A percentile compares a stretch with the other conserved stretches of the same genome.
Conservation (phyloP, 2,797 vertebrate species). For the Micromesistius poutassou region DNA sequence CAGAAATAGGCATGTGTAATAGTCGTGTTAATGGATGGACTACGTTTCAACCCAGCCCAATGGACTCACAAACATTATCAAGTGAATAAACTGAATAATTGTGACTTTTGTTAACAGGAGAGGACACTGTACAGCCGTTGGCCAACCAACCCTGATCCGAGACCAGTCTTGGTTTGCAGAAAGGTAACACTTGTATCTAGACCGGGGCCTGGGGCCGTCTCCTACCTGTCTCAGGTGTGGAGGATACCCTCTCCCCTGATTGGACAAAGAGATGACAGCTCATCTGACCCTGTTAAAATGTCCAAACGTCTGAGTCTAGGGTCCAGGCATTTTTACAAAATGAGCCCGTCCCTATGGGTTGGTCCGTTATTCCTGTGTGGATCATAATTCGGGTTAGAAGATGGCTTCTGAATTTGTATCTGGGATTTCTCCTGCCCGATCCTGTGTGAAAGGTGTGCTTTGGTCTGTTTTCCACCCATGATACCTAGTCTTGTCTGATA, state of each 20-base stretch:
- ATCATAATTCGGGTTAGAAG: background rate
- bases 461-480: conserved; percentile 40
- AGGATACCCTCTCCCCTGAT: conserved; percentile 22
- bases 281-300: conserved; percentile 48
- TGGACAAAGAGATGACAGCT: conserved; percentile 48
- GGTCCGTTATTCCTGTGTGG: too few relatives aligned
- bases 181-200: conserved; percentile 1
- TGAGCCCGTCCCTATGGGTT: background rate
- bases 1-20: conserved; percentile 25
- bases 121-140: background rate
- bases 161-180: background rate
- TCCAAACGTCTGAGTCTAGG: conserved; percentile 47
- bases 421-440: background rate
- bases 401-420: conserved; percentile 10
- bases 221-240: conserved; percentile 33
- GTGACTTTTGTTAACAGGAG: background rate
- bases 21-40: conserved; percentile 15
- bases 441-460: conserved; percentile 40
- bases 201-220: conserved; percentile 13
- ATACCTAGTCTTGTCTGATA: conserved; percentile 23
- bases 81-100: background rate
- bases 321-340: conserved; percentile 39
- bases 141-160: background rate
- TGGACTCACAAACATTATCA: background rate
- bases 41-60: background rate